Evolutionary conservation across 2,113 vertebrate genomes (phyloP).

Genomic region (Petaurus breviceps): DNA sequence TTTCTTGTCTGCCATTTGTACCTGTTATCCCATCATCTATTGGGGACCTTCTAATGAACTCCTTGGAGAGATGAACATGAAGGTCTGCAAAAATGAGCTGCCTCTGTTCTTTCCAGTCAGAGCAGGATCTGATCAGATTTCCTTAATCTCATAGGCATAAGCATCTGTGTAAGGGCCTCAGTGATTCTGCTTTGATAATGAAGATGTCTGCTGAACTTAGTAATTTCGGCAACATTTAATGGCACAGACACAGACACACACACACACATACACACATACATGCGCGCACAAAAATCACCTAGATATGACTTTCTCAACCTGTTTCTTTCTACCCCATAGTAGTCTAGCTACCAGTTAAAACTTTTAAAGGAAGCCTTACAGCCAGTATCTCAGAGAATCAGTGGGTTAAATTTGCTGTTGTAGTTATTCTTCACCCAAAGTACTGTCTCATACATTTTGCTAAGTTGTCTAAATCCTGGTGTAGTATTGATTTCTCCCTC

Average conservation of each 20-base stretch:
- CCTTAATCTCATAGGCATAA: neutral
- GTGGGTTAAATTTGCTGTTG: constrained; percentile 67
- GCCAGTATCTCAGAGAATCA: constrained; percentile 61
- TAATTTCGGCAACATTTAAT: neutral
- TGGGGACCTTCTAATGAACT: constrained; percentile 68
- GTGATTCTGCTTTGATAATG: neutral
- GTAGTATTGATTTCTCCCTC: constrained; percentile 82
- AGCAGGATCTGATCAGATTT: constrained; percentile 50
- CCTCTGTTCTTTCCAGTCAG: constrained; percentile 10
- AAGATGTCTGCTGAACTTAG: neutral
- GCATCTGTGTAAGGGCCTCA: neutral
- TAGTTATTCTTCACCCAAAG: constrained; percentile 77
- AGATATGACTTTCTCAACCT: neutral
- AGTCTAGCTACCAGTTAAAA: constrained; percentile 48
- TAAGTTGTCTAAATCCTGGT: constrained; percentile 82
- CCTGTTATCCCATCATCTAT: constrained; percentile 72
- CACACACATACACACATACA: too few relatives aligned
- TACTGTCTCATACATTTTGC: constrained; percentile 81
- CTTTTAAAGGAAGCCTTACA: constrained; percentile 51
- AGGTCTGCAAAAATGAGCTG: constrained; percentile 3
- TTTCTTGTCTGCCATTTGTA: constrained; percentile 73
- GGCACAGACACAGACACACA: too few relatives aligned
- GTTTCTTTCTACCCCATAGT: neutral
- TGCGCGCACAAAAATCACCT: neutral
- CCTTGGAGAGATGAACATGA: constrained; percentile 30